Conservation (phyloP, 2,797 vertebrate species). For the Pipistrellus pygmaeus region DNA sequence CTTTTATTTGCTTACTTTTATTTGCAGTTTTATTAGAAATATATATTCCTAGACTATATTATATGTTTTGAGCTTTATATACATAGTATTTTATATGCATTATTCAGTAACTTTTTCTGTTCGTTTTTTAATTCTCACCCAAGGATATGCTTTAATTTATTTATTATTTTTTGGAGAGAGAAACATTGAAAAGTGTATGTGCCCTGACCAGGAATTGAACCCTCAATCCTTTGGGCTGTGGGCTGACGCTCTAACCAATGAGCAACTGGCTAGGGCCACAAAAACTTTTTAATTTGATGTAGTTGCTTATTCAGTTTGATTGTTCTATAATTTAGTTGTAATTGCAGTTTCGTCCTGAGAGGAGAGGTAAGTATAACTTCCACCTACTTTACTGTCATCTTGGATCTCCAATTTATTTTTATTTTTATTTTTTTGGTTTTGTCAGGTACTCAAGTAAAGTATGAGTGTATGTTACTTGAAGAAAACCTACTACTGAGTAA, state of each 20-base stretch:
- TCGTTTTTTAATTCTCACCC: neutral
- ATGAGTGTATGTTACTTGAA: neutral
- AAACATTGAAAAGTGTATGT: too few species aligned
- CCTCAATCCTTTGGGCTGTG: neutral
- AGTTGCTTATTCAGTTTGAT: too few species aligned
- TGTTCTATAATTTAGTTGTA: too few species aligned
- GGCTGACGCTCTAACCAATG: neutral
- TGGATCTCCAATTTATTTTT: neutral
- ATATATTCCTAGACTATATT: neutral
- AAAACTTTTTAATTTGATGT: neutral
- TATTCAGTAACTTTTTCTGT: neutral
- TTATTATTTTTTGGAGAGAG: too few species aligned
- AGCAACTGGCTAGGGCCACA: neutral
- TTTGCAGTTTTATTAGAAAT: neutral
- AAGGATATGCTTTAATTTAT: neutral
- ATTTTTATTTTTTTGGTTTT: neutral
- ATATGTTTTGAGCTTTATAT: neutral
- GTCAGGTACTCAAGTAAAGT: neutral
- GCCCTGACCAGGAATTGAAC: neutral
- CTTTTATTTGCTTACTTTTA: neutral
- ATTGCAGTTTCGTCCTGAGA: too few species aligned
- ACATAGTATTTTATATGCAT: neutral
- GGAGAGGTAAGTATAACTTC: neutral
- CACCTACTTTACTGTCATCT: neutral
- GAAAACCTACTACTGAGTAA: neutral